These are phyloP conservation scores for Diarsia rubi DNA, from an alignment of 2,888 invertebrate genomes.

Conservation along the genomic window DNA sequence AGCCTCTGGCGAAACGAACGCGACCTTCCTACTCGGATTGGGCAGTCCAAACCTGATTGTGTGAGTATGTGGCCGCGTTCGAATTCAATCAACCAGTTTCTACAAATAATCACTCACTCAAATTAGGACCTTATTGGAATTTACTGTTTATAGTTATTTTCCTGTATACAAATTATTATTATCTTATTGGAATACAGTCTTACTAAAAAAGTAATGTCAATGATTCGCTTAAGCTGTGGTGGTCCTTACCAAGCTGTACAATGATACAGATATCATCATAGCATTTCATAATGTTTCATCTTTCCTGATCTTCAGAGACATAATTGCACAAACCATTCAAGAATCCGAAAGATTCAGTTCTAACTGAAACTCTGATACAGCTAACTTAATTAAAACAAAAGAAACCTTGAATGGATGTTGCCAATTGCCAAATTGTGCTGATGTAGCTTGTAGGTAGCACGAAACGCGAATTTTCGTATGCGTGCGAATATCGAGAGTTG, in stretches of 20 bases:
- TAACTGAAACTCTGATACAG: conserved; percentile 64
- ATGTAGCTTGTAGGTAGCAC: conserved; percentile 73
- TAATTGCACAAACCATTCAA: conserved; percentile 36
- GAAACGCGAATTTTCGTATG: conserved; percentile 69
- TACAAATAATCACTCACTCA: conserved; percentile 47
- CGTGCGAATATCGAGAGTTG: conserved; percentile 73
- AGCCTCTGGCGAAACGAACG: conserved; percentile 86
- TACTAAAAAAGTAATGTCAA: neutral
- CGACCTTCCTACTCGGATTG: conserved; percentile 88
- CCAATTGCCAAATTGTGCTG: conserved; percentile 78
- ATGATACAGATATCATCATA: neutral
- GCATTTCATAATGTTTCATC: neutral
- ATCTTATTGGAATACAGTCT: conserved; percentile 1
- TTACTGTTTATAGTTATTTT: conserved; percentile 26
- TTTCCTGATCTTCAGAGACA: conserved; percentile 21
- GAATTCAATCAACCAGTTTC: conserved; percentile 67
- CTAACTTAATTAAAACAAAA: conserved; percentile 76
- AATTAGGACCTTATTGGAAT: conserved; percentile 49
- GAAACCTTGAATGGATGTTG: conserved; percentile 78
- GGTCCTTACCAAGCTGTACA: neutral
- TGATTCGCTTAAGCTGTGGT: neutral
- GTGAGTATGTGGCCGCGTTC: conserved; percentile 73
- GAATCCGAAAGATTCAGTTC: conserved; percentile 57
- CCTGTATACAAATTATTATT: neutral
- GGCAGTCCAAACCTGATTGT: conserved; percentile 86